A percentile compares a stretch with the other conserved stretches of the same genome.
Conservation (phyloP, 2,797 vertebrate genomes). For the Myripristis murdjan region DNA sequence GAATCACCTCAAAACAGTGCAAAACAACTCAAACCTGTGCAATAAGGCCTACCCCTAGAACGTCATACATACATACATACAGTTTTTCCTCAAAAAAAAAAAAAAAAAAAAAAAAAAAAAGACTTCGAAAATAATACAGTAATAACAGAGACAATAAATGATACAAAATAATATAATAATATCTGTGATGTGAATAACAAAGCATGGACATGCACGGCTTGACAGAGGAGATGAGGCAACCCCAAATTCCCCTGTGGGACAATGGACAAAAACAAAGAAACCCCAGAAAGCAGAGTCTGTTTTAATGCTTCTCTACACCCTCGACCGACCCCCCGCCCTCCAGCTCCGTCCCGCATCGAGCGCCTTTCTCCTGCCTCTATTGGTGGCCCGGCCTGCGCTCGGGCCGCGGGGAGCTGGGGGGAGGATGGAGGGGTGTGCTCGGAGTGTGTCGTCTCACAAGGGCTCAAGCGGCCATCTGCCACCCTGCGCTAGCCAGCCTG, state of each 20-base stretch:
- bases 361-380: slow-evolving; percentile 34
- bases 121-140: slow-evolving; percentile 62
- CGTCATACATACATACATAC: slow-evolving; percentile 48
- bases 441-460: slow-evolving; percentile 80
- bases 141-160: slow-evolving; percentile 64
- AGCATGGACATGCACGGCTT: slow-evolving; percentile 69
- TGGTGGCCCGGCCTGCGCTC: slow-evolving; percentile 66
- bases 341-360: slow-evolving; percentile 6
- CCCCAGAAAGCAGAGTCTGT: slow-evolving; percentile 66
- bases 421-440: slow-evolving; percentile 60
- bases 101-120: slow-evolving; percentile 68
- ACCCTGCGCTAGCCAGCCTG: slow-evolving; percentile 86
- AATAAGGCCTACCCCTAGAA: slow-evolving; percentile 80
- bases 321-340: not conserved
- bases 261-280: slow-evolving; percentile 70
- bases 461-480: slow-evolving; percentile 94
- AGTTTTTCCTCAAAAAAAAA: too few relatives aligned
- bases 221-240: slow-evolving; percentile 61
- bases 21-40: slow-evolving; percentile 86
- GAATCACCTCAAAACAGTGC: slow-evolving; percentile 84
- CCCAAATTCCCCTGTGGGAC: slow-evolving; percentile 57
- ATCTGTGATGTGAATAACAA: slow-evolving; percentile 55
- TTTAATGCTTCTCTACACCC: slow-evolving; percentile 48
- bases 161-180: slow-evolving; percentile 65
- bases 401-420: slow-evolving; percentile 67